phyloP scores from a whole-genome alignment of 2,797 vertebrate species.

The Melanotaenia parkinsoni region DNA sequence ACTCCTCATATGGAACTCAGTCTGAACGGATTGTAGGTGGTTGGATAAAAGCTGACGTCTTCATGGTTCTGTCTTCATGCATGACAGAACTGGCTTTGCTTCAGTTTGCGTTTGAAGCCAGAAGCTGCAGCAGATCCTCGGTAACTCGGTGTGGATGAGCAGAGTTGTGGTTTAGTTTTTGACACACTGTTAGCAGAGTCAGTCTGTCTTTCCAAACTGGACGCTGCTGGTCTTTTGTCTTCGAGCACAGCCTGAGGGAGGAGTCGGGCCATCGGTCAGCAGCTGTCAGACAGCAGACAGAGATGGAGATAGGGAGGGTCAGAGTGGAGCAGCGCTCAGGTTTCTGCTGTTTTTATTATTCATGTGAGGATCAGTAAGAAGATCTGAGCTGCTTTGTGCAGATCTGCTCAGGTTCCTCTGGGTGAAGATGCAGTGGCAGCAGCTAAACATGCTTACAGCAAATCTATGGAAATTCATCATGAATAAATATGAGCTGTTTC shows the following conservation, averaged over 20 bases:
- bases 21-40: too few species aligned
- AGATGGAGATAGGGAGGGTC: conserved; percentile 11
- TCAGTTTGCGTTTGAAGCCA: too few species aligned
- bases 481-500: too few species aligned
- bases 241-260: not conserved
- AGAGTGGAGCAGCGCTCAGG: conserved; percentile 27
- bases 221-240: conserved; percentile 1
- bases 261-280: conserved; percentile 5
- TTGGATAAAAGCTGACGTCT: too few species aligned
- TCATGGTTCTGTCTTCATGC: too few species aligned
- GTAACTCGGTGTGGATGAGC: not conserved
- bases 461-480: conserved; percentile 6
- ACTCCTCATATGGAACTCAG: too few species aligned
- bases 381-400: conserved; percentile 46
- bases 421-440: conserved; percentile 3
- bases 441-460: not conserved
- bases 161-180: conserved; percentile 8
- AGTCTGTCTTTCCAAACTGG: not conserved
- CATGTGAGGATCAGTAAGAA: conserved; percentile 50
- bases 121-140: too few species aligned
- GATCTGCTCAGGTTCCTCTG: conserved; percentile 11
- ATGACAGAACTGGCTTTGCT: too few species aligned
- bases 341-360: conserved; percentile 69
- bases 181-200: conserved; percentile 2
- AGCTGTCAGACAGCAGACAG: conserved; percentile 26